Conservation (phyloP, 1,140 invertebrate species). For the Nylanderia fulva region DNA sequence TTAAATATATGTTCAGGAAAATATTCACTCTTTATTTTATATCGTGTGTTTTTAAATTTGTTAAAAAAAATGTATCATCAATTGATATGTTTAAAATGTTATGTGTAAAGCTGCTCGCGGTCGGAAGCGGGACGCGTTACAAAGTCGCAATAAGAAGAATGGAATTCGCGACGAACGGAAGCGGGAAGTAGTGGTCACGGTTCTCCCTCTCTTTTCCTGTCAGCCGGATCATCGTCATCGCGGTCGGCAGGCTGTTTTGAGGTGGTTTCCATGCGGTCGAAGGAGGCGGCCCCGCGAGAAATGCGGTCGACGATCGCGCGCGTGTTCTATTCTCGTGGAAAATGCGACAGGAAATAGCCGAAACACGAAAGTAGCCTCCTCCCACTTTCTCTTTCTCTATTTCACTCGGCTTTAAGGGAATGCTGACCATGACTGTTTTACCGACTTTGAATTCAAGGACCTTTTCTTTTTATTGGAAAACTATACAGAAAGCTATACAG, state of each 20-base stretch:
- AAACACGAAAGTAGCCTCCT: slow-evolving; percentile 79
- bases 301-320: slow-evolving; percentile 79
- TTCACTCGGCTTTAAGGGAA: slow-evolving; percentile 9
- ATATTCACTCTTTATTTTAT: too few relatives aligned
- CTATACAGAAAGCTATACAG: too few relatives aligned
- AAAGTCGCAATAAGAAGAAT: slow-evolving; percentile 21
- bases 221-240: slow-evolving; percentile 21
- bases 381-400: neutral
- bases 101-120: neutral
- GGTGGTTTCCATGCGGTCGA: slow-evolving; percentile 61
- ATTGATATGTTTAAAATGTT: neutral
- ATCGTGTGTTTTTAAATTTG: neutral
- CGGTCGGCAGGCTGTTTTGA: slow-evolving; percentile 9
- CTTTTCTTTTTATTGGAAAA: too few relatives aligned
- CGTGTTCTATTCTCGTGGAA: slow-evolving; percentile 81
- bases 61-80: neutral
- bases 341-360: slow-evolving; percentile 83
- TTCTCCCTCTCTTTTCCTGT: slow-evolving; percentile 14
- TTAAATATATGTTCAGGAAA: neutral
- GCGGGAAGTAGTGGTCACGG: slow-evolving; percentile 12
- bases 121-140: neutral
- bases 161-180: slow-evolving; percentile 27
- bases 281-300: slow-evolving; percentile 73
- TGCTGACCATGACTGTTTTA: too few relatives aligned
- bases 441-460: too few relatives aligned